Evolutionary conservation across 2,113 vertebrate species (phyloP), one percentile per base, ranked within the genome.

Genomic region (Pterocles gutturalis): DNA sequence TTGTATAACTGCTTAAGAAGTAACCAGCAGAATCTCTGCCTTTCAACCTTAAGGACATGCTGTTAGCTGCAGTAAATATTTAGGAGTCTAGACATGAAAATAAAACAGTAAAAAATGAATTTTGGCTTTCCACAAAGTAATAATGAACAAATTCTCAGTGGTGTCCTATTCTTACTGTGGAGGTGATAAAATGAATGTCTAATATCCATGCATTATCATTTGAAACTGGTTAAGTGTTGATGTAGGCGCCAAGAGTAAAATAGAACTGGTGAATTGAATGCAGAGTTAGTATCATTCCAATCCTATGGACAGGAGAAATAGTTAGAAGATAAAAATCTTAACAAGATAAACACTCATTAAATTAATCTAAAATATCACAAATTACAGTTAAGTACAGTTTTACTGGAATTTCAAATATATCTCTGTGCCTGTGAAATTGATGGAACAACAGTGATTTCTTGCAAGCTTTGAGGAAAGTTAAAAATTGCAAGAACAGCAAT

Each of bases 1-100:
- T 83, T 85, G 5, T 70, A 16, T 75, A 49, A 45, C 4, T 70
- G 4, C 1, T 67, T 80, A 53, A 64, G 64, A 89, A 83, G 84
- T 78, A 84, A 72, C 43, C n/a, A 85, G 61, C 38, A 76, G 38
- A 65, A 61, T 72, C 33, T 67, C 91, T 89, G 89, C 53, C 78
- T 93, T 96, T 96, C 96, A 91, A 85, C 66, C 66, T 94, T 91
- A 95, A 91, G 73, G 31, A 31, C 22, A 31, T 78, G 29, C 22
- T 55, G 0, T 62, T 69, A 38, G 7, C 57, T 77, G n/a, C 19
- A 73, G 61, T 66, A 84, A 82, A 60, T 83, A 67, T 8, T 77
- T 58, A 75, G 22, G n/a, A 46, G 13, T 48, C 51, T 38, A 82
- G 33, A 33, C 8, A 10, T 53, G 43, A 45, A 10, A 11, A 11